Conservation (phyloP, 2,797 vertebrate genomes). For the Hypotaenidia philippensis region DNA sequence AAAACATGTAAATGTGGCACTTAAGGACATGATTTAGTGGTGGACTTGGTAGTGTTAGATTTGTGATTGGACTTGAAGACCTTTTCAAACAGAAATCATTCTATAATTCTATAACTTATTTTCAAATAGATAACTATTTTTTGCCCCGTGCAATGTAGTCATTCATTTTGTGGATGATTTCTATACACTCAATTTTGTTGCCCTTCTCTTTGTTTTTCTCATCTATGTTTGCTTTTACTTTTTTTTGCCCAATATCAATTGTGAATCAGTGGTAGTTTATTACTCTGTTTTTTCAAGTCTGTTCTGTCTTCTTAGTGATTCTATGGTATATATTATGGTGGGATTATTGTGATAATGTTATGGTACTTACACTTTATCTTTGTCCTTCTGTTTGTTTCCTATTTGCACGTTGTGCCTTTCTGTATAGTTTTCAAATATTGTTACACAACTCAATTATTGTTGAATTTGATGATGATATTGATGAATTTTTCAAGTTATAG, state of each 20-base stretch:
- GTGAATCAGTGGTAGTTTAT: not conserved
- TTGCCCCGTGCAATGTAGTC: not conserved
- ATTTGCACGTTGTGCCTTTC: not conserved
- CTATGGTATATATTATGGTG: not conserved
- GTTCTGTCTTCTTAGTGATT: not conserved
- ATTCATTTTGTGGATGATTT: not conserved
- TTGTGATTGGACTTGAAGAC: rapidly evolving
- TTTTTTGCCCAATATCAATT: not conserved
- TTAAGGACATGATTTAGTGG: not conserved
- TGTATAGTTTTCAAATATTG: not conserved
- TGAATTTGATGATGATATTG: no score
- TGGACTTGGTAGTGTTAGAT: not conserved
- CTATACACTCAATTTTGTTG: not conserved
- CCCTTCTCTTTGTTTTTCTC: not conserved
- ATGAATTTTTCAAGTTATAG: not conserved
- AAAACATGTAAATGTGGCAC: rapidly evolving
- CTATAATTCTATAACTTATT: not conserved
- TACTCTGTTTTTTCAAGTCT: not conserved
- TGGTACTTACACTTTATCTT: not conserved
- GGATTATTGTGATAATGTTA: conserved; percentile 40
- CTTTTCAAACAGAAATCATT: not conserved
- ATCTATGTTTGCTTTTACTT: not conserved
- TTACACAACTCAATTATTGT: not conserved
- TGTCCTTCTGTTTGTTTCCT: not conserved
- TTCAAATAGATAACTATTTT: not conserved